Evolutionary conservation across 2,113 vertebrate genomes (phyloP), one percentile per base, ranked within the genome.

Genomic region (Lepisosteus oculatus): DNA sequence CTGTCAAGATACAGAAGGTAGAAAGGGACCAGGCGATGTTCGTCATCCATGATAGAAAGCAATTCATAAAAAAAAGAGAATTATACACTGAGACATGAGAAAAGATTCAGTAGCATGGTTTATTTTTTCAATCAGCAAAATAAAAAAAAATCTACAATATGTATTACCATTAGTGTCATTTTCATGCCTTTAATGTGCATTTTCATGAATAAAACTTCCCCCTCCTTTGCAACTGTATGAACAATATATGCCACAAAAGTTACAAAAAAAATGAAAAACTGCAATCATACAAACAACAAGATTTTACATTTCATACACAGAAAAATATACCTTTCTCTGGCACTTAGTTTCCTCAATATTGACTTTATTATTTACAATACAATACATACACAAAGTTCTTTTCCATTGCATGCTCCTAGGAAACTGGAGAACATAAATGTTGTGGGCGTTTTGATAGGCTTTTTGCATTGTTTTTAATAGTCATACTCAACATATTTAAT

Each of bases 261-360:
- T 88, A 89, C 86, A 89, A 86, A 87, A 82, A 84, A 73, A 80
- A 85, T 75, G 79, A 70, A 80, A 77, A 90, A 77, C 77, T 57
- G 85, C 76, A 79, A 76, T 77, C 76, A 81, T 82, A 77, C 78
- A 77, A 80, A 84, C 80, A 79, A 45, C 55, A 71, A 61, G 72
- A 72, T 75, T 72, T 61, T 65, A 72, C 67, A 76, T 55, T 73
- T 57, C 71, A 81, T 76, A 66, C 78, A 83, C 83, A 83, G 85
- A 87, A 88, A 90, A 88, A 90, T 88, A 90, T 88, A 86, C 76
- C 83, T 88, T 86, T 87, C 65, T 82, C 81, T 81, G 81, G 82
- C 80, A 74, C 65, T 43, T 74, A 65, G 76, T 75, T 74, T 76
- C 68, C 77, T 61, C 67, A 76, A 81, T 67, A 69, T 68, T 29